Evolutionary conservation across 2,797 vertebrate species (phyloP).

Genomic region (Phylloscopus collybita): DNA sequence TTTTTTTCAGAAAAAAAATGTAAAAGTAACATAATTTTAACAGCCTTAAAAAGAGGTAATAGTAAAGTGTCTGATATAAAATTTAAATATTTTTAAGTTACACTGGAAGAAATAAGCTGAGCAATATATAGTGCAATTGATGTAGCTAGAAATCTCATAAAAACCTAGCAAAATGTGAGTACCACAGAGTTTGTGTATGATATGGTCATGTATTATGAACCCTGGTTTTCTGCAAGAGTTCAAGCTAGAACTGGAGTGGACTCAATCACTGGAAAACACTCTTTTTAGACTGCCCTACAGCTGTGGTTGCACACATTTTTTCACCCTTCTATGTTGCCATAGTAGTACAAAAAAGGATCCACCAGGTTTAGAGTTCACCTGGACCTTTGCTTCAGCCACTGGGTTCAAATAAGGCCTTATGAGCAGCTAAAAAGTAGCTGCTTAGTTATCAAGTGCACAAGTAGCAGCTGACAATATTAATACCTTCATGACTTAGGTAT

Average conservation of each 20-base stretch:
- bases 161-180: neutral
- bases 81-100: slow-evolving; percentile 6
- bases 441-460: neutral
- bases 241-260: neutral
- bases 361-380: neutral
- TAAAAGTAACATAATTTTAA: slow-evolving; percentile 19
- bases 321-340: neutral
- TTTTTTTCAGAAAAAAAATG: slow-evolving; percentile 51
- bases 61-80: neutral
- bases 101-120: neutral
- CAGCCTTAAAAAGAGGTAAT: slow-evolving; percentile 24
- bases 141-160: neutral
- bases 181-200: neutral
- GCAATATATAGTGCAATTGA: neutral
- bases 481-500: neutral
- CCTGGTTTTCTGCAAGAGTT: neutral
- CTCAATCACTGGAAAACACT: neutral
- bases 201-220: neutral
- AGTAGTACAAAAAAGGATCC: neutral
- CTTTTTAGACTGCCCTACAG: neutral
- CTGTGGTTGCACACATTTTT: neutral
- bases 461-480: neutral
- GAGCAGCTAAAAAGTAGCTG: neutral
- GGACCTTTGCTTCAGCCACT: neutral
- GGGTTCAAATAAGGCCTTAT: neutral